phyloP scores from a whole-genome alignment of 2,797 vertebrate species.

The Calcarius lapponicus region DNA sequence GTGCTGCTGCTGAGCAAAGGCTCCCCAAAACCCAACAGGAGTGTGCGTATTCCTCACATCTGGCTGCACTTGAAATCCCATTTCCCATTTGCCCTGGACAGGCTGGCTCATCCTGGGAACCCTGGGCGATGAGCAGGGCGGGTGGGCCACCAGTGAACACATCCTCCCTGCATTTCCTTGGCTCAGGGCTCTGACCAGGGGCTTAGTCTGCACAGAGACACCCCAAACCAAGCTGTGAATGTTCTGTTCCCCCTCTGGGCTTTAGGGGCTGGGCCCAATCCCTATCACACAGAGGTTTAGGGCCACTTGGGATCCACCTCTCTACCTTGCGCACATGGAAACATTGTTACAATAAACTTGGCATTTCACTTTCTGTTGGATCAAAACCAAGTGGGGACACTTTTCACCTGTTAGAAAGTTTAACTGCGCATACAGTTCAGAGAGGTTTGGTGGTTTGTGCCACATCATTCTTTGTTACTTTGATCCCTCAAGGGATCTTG shows the following conservation, averaged over 20 bases:
- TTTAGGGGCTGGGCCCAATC: not conserved
- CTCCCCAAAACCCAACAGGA: not conserved
- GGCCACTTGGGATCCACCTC: not conserved
- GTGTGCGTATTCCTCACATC: fast-evolving
- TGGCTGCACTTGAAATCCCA: not conserved
- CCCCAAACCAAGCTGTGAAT: not conserved
- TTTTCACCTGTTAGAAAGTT: not conserved
- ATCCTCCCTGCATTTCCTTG: fast-evolving
- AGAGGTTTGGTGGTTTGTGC: not conserved
- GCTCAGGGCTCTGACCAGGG: not conserved
- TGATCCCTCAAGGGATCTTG: not conserved
- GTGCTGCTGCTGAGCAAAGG: not conserved
- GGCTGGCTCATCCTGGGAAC: fast-evolving
- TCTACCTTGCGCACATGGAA: not conserved
- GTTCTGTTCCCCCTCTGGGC: not conserved
- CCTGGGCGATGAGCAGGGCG: fast-evolving
- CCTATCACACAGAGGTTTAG: not conserved
- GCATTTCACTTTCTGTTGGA: not conserved
- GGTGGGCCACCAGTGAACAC: fast-evolving
- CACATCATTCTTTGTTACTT: not conserved
- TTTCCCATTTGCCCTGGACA: not conserved
- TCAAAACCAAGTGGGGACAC: not conserved
- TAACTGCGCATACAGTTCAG: not conserved
- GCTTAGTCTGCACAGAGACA: not conserved
- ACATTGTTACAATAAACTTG: not conserved